phyloP scores from a whole-genome alignment of 2,888 invertebrate genomes.

The Phymatocera aterrima region DNA sequence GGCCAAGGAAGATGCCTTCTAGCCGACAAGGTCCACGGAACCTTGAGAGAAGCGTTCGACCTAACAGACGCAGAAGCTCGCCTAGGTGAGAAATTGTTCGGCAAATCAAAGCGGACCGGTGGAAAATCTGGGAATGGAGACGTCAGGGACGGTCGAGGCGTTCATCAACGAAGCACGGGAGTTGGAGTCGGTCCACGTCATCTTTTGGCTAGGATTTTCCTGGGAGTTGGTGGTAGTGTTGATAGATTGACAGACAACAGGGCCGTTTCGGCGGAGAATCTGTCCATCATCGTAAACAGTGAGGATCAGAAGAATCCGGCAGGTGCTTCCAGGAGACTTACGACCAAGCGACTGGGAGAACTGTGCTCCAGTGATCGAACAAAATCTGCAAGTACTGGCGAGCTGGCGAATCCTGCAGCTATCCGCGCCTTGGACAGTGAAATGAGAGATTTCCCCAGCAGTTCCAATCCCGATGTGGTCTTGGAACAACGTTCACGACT shows the following conservation, averaged over 20 bases:
- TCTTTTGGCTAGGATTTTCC: conserved; percentile 47
- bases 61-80: conserved; percentile 47
- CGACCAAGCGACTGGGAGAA: conserved; percentile 43
- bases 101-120: conserved; percentile 13
- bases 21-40: conserved; percentile 68
- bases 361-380: conserved; percentile 62
- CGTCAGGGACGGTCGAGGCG: conserved; percentile 48
- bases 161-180: conserved; percentile 43
- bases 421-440: conserved; percentile 20
- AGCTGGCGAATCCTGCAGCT: conserved; percentile 56
- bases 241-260: conserved; percentile 55
- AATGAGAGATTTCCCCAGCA: conserved; percentile 18
- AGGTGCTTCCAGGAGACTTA: neutral
- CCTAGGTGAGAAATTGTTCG: conserved; percentile 53
- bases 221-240: conserved; percentile 53
- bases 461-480: conserved; percentile 40
- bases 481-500: conserved; percentile 13
- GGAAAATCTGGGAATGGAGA: conserved; percentile 7
- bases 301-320: conserved; percentile 4
- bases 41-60: conserved; percentile 65
- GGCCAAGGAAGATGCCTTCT: conserved; percentile 71
- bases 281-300: conserved; percentile 53
- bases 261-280: conserved; percentile 69
- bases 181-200: conserved; percentile 25
- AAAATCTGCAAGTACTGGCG: conserved; percentile 71